Percentiles rank a stretch among this genome's conserved stretches.
Conservation (phyloP, 2,797 vertebrate genomes). For the Xerus rutilus region DNA sequence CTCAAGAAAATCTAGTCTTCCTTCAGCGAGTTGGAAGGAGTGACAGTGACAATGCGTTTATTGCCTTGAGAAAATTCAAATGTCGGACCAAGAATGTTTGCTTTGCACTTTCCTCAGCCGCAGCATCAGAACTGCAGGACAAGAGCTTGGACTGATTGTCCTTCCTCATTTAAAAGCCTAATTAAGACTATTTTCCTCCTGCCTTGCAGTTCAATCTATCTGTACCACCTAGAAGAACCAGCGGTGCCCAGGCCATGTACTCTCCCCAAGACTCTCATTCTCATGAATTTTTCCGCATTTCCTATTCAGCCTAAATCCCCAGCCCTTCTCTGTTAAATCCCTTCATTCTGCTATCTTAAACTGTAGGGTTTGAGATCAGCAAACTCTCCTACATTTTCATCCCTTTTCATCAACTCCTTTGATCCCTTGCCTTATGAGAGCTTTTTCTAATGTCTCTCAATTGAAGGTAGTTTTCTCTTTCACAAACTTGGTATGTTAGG, state of each 20-base stretch:
- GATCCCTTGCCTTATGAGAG: not conserved
- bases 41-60: not conserved
- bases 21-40: not conserved
- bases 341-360: not conserved
- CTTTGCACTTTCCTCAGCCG: not conserved
- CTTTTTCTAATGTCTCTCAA: not conserved
- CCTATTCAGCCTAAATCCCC: not conserved
- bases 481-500: not conserved
- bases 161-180: not conserved
- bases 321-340: not conserved
- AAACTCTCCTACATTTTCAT: not conserved
- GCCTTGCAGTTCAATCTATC: not conserved
- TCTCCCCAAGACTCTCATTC: not conserved
- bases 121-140: not conserved
- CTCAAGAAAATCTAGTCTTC: not conserved
- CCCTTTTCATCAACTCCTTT: conserved; percentile 1
- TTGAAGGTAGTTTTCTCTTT: not conserved
- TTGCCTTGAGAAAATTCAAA: not conserved
- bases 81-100: not conserved
- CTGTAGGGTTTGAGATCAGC: not conserved
- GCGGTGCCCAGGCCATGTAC: not conserved
- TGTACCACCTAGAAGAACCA: not conserved
- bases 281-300: not conserved
- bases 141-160: not conserved
- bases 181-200: not conserved